Base-by-base conservation (phyloP, 2,888 invertebrate genomes). In the Urechis unicinctus region DNA sequence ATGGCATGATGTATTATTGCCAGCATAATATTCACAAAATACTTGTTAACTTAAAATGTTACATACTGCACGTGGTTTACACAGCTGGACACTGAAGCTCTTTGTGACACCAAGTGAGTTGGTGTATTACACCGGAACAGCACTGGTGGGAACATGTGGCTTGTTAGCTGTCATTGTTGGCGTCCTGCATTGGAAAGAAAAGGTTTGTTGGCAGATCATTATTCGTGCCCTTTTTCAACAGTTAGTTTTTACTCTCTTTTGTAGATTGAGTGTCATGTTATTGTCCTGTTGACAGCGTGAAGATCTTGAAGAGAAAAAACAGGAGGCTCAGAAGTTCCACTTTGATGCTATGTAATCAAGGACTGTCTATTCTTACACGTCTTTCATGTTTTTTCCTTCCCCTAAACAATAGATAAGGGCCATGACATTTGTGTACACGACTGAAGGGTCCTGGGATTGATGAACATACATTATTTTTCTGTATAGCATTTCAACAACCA, bases 71-170 rank as follows among this genome's bases (percentile, higher is more conserved):
- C 13, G 29, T 9, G 29, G 21, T 54, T 22, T 50, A 54, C 29
- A 5, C 52, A 71, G 68, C 64, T 96, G 96, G 96, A 87, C 86
- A 68, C 90, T 88, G 22, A 91, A 92, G 71, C 81, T 96, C 21
- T 96, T 94, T 82, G 90, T 96, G 0, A 94, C 94, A 0, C 95
- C 95, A 0, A 93, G 93, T 75, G 90, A 91, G 79, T 82, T 93
- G 53, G 92, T 95, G 72, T 79, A 91, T n/a, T 85, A 91, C 79
- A 94, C 93, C 71, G 91, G 91, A 0, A 86, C 88, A 59, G 91
- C 93, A 0, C 80, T 96, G 56, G 84, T 91, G 4, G 91, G 88
- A 17, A 89, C 93, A 13, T 90, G 94, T 74, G 82, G 87, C 47
- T 82, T 94, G 41, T 88, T 95, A 59, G 86, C 86, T 55, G 81